A percentile compares a stretch with the other conserved stretches of the same genome.
These are phyloP conservation scores for Epinotia ramella DNA, from an alignment of 2,888 invertebrate genomes.

Conservation along the genomic window DNA sequence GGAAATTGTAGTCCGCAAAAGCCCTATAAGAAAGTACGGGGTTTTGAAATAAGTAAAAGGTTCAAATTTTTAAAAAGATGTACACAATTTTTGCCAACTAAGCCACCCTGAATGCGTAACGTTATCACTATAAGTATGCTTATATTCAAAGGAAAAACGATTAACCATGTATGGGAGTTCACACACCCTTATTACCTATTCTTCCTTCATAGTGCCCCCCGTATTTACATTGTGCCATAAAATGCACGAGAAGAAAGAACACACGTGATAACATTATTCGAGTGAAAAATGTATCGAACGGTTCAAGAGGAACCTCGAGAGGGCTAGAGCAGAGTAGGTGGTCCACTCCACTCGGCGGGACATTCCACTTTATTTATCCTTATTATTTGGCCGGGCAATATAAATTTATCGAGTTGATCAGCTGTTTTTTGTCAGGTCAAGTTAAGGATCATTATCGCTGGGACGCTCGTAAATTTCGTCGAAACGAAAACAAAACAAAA, in stretches of 20 bases:
- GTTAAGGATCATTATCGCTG: conserved; percentile 41
- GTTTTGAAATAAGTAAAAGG: neutral
- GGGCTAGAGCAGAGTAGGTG: conserved; percentile 71
- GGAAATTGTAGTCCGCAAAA: no score
- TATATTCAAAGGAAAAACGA: conserved; percentile 9
- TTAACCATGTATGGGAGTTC: conserved; percentile 18
- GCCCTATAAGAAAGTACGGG: no score
- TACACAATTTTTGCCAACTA: neutral
- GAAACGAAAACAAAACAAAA: conserved; percentile 9
- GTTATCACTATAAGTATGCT: conserved; percentile 21
- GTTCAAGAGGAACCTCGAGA: conserved; percentile 71
- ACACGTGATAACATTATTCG: conserved; percentile 77
- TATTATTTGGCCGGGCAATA: conserved; percentile 32
- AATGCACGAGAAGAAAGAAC: conserved; percentile 54
- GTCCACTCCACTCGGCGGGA: conserved; percentile 59
- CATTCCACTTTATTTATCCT: conserved; percentile 40
- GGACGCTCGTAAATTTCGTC: conserved; percentile 34
- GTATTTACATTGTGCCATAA: conserved; percentile 55
- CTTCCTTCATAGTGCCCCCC: conserved; percentile 21
- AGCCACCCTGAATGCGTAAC: conserved; percentile 31
- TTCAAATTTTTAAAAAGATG: neutral
- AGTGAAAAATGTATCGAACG: conserved; percentile 77
- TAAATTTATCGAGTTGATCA: conserved; percentile 41
- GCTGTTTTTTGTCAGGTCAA: conserved; percentile 42
- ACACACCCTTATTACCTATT: conserved; percentile 24